Evolutionary conservation across 2,113 vertebrate species (phyloP).

Genomic region (Aphelocoma coerulescens): DNA sequence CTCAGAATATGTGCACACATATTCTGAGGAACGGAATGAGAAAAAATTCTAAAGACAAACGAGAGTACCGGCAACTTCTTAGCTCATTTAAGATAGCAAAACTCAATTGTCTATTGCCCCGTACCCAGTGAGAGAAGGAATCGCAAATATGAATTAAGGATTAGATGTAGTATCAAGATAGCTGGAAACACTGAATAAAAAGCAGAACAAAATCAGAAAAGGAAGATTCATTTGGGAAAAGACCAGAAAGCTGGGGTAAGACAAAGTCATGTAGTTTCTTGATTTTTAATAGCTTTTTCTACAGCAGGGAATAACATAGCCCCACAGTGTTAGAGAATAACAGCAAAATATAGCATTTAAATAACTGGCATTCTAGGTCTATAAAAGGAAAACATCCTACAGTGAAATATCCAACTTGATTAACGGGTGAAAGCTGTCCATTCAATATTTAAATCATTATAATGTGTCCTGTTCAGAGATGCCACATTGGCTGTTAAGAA

Average conservation of each 20-base stretch:
- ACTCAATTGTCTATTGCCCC: neutral
- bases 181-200: neutral
- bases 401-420: neutral
- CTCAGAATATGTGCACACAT: neutral
- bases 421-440: neutral
- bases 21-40: rapidly evolving
- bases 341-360: neutral
- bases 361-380: neutral
- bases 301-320: neutral
- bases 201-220: neutral
- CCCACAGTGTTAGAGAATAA: neutral
- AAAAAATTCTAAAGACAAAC: neutral
- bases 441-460: neutral
- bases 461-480: neutral
- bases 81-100: neutral
- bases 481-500: neutral
- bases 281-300: constrained; percentile 16
- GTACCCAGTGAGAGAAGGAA: neutral
- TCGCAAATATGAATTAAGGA: neutral
- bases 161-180: neutral
- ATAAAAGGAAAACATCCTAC: neutral
- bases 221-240: neutral
- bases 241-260: neutral
- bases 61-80: neutral
- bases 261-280: neutral